Percentiles rank a stretch among this genome's conserved stretches.
Evolutionary conservation across 2,113 vertebrate genomes (phyloP).

Genomic region (Taurulus bubalis): DNA sequence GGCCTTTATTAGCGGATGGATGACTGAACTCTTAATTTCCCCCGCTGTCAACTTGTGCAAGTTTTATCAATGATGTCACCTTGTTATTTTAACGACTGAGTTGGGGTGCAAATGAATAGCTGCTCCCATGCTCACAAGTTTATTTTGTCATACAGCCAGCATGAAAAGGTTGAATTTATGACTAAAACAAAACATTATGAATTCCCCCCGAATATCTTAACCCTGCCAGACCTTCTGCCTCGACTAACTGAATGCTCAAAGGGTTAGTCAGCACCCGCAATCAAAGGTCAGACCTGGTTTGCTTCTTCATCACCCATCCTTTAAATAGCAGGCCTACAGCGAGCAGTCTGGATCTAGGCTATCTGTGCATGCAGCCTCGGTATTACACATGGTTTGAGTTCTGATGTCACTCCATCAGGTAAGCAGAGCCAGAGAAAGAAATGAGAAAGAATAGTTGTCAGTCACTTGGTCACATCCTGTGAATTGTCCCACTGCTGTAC

Average conservation of each 20-base stretch:
- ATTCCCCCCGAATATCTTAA: constrained; percentile 26
- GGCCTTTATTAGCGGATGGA: constrained; percentile 53
- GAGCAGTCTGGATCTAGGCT: constrained; percentile 56
- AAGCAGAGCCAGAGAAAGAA: constrained; percentile 19
- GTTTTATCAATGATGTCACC: constrained; percentile 35
- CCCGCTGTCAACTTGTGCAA: constrained; percentile 53
- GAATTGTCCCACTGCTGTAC: not conserved
- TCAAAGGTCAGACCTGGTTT: constrained; percentile 81
- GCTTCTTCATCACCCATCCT: constrained; percentile 79
- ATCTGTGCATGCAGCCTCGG: constrained; percentile 55
- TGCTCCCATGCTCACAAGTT: not conserved
- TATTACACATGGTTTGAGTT: constrained; percentile 47
- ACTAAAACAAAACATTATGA: constrained; percentile 55
- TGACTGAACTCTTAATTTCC: constrained; percentile 51
- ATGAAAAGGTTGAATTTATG: constrained; percentile 48
- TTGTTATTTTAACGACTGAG: constrained; percentile 25
- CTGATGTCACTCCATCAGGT: constrained; percentile 42
- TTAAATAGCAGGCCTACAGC: constrained; percentile 74
- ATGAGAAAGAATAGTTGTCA: not conserved
- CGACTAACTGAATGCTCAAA: constrained; percentile 68
- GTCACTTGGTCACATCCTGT: not conserved
- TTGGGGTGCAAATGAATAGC: constrained; percentile 12
- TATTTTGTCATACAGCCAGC: constrained; percentile 26
- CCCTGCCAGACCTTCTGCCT: constrained; percentile 57
- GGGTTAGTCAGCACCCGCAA: constrained; percentile 73